phyloP scores from a whole-genome alignment of 2,888 invertebrate species.

The Drosophila merina region DNA sequence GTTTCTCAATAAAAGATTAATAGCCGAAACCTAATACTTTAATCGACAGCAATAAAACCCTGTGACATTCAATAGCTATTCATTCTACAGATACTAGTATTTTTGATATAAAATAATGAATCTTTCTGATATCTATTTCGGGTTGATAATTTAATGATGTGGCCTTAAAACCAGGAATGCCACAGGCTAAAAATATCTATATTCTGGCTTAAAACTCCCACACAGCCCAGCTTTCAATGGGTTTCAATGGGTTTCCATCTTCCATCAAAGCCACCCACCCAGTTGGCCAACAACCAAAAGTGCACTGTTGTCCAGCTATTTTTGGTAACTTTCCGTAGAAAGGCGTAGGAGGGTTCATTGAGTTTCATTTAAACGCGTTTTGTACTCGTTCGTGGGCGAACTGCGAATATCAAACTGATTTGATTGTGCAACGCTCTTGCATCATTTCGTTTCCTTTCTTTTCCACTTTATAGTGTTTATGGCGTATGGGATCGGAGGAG shows the following conservation, averaged over 20 bases:
- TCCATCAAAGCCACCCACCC: constrained; percentile 15
- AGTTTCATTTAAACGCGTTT: constrained; percentile 31
- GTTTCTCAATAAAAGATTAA: neutral
- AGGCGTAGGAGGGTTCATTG: constrained; percentile 34
- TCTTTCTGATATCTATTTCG: neutral
- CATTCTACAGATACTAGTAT: neutral
- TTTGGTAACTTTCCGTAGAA: constrained; percentile 28
- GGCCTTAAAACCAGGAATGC: neutral
- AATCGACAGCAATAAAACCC: neutral
- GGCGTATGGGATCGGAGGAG: neutral
- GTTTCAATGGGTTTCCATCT: neutral
- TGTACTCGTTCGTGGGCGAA: constrained; percentile 37
- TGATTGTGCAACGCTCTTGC: constrained; percentile 42
- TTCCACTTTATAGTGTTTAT: constrained; percentile 25
- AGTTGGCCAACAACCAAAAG: constrained; percentile 27
- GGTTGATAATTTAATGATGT: neutral
- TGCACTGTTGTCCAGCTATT: constrained; percentile 29
- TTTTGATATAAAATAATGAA: neutral
- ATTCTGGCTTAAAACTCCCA: constrained; percentile 6
- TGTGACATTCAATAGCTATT: neutral
- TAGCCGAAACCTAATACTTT: too few species aligned
- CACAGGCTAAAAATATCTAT: neutral
- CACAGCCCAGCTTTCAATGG: neutral
- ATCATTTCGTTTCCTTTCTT: constrained; percentile 24
- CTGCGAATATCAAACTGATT: constrained; percentile 24